Evolutionary conservation across 2,888 invertebrate genomes (phyloP), one percentile per base, ranked within the genome.

Genomic region (Strigamia maritima): DNA sequence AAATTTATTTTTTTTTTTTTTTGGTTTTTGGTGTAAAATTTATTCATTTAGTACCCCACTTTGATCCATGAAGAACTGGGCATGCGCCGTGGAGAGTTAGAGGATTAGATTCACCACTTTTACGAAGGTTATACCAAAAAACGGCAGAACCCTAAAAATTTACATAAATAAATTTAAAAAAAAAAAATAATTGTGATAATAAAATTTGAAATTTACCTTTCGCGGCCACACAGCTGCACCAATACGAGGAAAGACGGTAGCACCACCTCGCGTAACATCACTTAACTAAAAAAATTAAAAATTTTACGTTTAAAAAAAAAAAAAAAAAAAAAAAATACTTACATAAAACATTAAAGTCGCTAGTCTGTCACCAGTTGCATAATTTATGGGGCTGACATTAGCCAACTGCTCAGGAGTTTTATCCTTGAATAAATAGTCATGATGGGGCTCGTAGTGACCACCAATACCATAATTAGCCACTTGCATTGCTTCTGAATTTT

Each of bases 81-180:
- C 87, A 88, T n/a, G 86, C 87, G n/a, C 87, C 88, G 82, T 88
- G 88, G n/a, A 87, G 80, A 2, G 87, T 87, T 77, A 83, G 79
- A 75, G 83, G 83, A 80, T 87, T 86, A 26, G 86, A 86, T 16
- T 84, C 84, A 24, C 87, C 87, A 82, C 84, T 86, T 76, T 83
- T 83, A 80, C 84, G 83, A 26, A 88, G 81, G 82, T 88, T 87
- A 81, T 85, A 86, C 88, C 88, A 88, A 81, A 87, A 87, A 24
- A 86, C 86, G 28, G 87, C 86, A 2, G 85, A 83, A 2, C 87
- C 87, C 84, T 86, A 81, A 40, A 49, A 35, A 35, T 35, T 35
- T 10, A 35, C 3, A 35, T 1, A 31, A 35, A 31, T 7, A 49
- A 76, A 22, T 26, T 40, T 54, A 60, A 76, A 35, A 8, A 76